phyloP scores from a whole-genome alignment of 30 jellyfish, hydroid and myxozoan species.

The Nemopilema nomurai region DNA sequence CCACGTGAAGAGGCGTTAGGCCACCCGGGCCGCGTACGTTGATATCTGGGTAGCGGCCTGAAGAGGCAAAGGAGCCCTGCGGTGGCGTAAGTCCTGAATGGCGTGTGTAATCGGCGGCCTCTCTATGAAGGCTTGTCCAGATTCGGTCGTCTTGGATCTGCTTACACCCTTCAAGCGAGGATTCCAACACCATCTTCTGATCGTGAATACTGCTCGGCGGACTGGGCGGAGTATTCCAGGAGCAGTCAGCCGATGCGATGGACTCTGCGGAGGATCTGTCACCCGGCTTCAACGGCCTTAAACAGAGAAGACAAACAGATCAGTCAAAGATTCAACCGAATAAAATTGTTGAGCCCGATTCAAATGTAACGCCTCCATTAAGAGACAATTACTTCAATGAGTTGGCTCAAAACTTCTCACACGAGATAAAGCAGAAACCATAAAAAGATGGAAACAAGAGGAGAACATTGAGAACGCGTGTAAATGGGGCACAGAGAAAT shows the following conservation, averaged over 20 bases:
- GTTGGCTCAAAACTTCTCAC: too few relatives aligned
- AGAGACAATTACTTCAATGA: too few relatives aligned
- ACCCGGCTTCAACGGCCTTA: conserved; percentile 50
- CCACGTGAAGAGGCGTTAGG: conserved; percentile 80
- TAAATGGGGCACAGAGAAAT: too few relatives aligned
- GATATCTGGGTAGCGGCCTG: conserved; percentile 60
- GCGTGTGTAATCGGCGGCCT: conserved; percentile 81
- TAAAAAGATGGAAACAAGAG: too few relatives aligned
- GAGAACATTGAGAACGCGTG: too few relatives aligned
- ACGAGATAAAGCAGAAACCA: too few relatives aligned
- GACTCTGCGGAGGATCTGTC: conserved; percentile 74
- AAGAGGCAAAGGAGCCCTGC: conserved; percentile 52
- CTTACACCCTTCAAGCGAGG: conserved; percentile 62
- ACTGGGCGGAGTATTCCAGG: conserved; percentile 71
- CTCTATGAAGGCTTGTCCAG: conserved; percentile 83
- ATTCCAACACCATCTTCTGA: conserved; percentile 63
- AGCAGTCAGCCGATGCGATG: conserved; percentile 60
- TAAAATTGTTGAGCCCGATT: neutral
- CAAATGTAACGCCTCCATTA: too few relatives aligned
- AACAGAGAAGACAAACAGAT: neutral
- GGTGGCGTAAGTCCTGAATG: conserved; percentile 79
- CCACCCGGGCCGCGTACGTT: conserved; percentile 90
- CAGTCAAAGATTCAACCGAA: neutral
- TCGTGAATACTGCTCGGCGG: conserved; percentile 86
- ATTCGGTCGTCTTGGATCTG: conserved; percentile 72